These are phyloP conservation scores for Idris sp. DNA, from an alignment of 1,140 invertebrate species.

Conservation along the genomic window DNA sequence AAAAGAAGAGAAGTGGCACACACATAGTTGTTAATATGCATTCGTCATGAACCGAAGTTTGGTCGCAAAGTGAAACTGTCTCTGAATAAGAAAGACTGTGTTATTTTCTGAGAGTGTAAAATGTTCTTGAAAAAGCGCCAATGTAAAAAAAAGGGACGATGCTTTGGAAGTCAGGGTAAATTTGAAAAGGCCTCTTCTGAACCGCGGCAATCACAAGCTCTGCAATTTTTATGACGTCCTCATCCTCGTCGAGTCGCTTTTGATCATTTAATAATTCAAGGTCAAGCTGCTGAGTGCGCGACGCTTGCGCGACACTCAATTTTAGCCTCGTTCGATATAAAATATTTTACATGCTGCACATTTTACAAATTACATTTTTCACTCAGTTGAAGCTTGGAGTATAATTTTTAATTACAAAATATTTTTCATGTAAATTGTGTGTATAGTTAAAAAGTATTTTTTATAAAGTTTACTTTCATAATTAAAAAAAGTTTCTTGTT, in stretches of 20 bases:
- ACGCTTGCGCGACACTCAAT: conserved; percentile 63
- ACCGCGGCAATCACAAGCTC: conserved; percentile 72
- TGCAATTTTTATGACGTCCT: conserved; percentile 77
- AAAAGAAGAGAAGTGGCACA: conserved; percentile 25
- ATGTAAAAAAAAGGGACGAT: conserved; percentile 46
- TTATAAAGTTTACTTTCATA: too few relatives aligned
- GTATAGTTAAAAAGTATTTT: too few relatives aligned
- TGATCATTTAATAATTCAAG: conserved; percentile 75
- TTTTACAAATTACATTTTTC: too few relatives aligned
- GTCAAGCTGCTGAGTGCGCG: conserved; percentile 66
- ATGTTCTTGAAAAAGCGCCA: conserved; percentile 45
- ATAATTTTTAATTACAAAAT: too few relatives aligned
- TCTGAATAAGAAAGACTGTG: conserved; percentile 50
- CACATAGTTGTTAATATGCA: conserved; percentile 15
- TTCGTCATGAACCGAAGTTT: conserved; percentile 18
- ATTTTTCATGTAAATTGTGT: too few relatives aligned
- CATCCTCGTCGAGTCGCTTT: conserved; percentile 68
- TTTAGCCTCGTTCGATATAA: conserved; percentile 59
- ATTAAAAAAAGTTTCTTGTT: too few relatives aligned
- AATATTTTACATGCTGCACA: too few relatives aligned
- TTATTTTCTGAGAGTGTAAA: conserved; percentile 50
- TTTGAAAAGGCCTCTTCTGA: conserved; percentile 67
- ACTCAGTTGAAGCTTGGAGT: too few relatives aligned
- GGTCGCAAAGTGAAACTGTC: conserved; percentile 22
- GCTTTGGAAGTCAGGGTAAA: conserved; percentile 61